phyloP scores from a whole-genome alignment of 2,113 vertebrate species.

The Dissostichus mawsoni region DNA sequence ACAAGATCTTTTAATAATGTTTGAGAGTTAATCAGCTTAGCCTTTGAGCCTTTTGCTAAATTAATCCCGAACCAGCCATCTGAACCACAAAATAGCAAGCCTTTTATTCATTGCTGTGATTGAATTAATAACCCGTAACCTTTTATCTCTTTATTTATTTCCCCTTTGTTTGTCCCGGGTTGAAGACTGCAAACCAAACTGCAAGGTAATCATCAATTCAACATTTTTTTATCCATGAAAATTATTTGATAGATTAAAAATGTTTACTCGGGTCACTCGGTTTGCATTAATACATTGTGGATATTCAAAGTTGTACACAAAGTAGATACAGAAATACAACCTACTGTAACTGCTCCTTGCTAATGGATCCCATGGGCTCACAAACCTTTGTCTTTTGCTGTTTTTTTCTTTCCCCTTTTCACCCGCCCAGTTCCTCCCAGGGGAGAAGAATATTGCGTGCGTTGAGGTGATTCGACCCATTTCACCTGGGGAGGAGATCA shows the following conservation, averaged over 20 bases:
- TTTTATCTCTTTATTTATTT: slow-evolving; percentile 20
- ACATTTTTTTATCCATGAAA: neutral
- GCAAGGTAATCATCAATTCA: slow-evolving; percentile 86
- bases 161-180: slow-evolving; percentile 15
- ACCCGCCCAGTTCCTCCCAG: slow-evolving; percentile 85
- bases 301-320: neutral
- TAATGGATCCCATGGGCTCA: slow-evolving; percentile 32
- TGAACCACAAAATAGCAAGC: neutral
- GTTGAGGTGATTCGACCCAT: slow-evolving; percentile 93
- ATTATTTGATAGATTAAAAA: neutral
- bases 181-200: slow-evolving; percentile 94
- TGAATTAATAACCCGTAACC: slow-evolving; percentile 7
- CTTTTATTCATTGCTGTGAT: neutral
- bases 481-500: slow-evolving; percentile 92
- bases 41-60: slow-evolving; percentile 34
- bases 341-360: neutral
- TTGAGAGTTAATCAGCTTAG: slow-evolving; percentile 37
- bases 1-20: slow-evolving; percentile 28
- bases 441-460: slow-evolving; percentile 90
- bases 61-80: neutral
- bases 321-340: neutral
- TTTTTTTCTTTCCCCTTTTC: slow-evolving; percentile 24
- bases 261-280: neutral
- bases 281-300: neutral
- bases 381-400: slow-evolving; percentile 49